Evolutionary conservation across 2,797 vertebrate species (phyloP), one percentile per base, ranked within the genome.

Genomic region (Takifugu rubripes): DNA sequence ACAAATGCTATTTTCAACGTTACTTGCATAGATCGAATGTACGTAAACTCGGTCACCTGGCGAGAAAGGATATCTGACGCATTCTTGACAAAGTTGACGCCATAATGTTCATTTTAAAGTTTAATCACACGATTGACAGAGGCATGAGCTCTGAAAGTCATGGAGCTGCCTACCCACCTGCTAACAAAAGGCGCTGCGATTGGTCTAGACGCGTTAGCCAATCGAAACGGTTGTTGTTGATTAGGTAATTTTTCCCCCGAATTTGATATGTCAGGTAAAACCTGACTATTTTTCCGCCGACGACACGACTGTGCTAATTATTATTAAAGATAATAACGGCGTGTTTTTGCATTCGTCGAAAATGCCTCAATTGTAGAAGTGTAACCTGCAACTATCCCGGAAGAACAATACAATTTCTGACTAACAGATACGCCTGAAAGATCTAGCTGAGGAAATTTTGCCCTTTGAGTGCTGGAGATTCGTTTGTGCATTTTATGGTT

Each of bases 71-170:
- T 25, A 68, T 0, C 59, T 76, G 72, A 3, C 73, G 27, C 26
- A 91, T 64, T 5, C 81, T 62, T 11, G 61, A 75, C 29, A 90
- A 57, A 14, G 77, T 72, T 7, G 76, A 61, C 1, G 75, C 24
- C 12, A 89, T 54, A 1, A 64, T 7, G 50, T 82, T 91, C 88
- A 91, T 91, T 70, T 78, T 7, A 40, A 40, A 40, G 43, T n/a
- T 47, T 56, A 52, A 59, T 50, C 21, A 52, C 0, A 48, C 12
- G 46, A 14, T 55, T 15, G 46, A 59, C 48, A 49, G 15, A 49
- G 16, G 54, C 55, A 70, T 58, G 16, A 6, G 36, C 25, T 17
- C 2, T 73, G 77, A 87, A 88, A 69, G 84, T 88, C 85, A 86
- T 48, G 11, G 17, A 29, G 27, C 54, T 52, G 33, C 14, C 5